Percentiles rank a stretch among this genome's conserved stretches.
phyloP scores from a whole-genome alignment of 1,140 invertebrate genomes.

The Drosophila erecta region DNA sequence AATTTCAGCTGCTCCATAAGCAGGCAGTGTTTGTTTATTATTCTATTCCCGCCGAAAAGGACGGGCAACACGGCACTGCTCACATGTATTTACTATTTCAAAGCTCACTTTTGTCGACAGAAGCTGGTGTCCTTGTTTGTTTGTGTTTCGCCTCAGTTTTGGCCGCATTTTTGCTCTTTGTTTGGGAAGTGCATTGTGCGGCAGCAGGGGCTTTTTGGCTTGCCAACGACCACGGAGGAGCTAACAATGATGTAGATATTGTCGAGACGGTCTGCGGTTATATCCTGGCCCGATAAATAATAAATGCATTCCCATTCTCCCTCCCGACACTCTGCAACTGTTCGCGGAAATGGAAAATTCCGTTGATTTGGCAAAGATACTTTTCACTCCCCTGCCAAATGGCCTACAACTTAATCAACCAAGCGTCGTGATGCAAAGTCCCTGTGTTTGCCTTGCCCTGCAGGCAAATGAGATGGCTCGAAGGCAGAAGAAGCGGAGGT shows the following conservation, averaged over 20 bases:
- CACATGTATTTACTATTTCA: conserved; percentile 44
- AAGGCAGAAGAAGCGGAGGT: conserved; percentile 1
- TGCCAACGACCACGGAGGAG: conserved; percentile 15
- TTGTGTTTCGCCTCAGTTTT: conserved; percentile 36
- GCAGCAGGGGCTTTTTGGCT: conserved; percentile 10
- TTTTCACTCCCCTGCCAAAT: conserved; percentile 28
- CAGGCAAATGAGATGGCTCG: conserved; percentile 73
- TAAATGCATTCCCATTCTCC: conserved; percentile 49
- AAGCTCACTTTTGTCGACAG: conserved; percentile 69
- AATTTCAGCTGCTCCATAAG: conserved; percentile 41
- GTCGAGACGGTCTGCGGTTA: conserved; percentile 43
- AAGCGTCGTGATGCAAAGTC: too few species aligned
- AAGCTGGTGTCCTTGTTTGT: conserved; percentile 49
- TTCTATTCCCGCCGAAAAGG: conserved; percentile 38
- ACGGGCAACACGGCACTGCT: conserved; percentile 2
- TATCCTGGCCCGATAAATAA: conserved; percentile 67
- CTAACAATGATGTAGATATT: conserved; percentile 44
- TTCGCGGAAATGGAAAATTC: conserved; percentile 29
- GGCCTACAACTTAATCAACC: conserved; percentile 74
- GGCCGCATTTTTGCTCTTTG: conserved; percentile 47
- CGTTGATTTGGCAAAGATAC: conserved; percentile 36
- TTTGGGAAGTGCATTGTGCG: conserved; percentile 68
- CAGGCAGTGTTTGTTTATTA: conserved; percentile 42
- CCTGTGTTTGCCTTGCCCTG: conserved; percentile 51
- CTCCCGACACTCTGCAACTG: conserved; percentile 12